These are phyloP conservation scores for Bagarius yarrelli DNA, from an alignment of 2,113 vertebrate species.

Conservation along the genomic window DNA sequence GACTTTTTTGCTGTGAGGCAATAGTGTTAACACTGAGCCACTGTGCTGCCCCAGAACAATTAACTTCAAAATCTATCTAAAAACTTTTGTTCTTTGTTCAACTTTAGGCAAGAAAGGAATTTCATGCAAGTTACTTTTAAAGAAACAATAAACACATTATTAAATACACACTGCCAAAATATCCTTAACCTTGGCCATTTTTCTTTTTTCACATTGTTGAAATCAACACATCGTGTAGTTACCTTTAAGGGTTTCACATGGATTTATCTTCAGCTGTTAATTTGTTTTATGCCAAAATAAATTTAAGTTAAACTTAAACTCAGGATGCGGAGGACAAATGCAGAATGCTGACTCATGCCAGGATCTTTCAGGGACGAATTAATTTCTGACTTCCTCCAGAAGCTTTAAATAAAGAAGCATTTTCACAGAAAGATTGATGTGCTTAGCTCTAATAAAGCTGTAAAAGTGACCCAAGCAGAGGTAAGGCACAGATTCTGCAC, in stretches of 20 bases:
- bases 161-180: no score
- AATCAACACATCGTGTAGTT: no score
- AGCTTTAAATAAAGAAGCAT: constrained; percentile 9
- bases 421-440: constrained; percentile 1
- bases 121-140: neutral
- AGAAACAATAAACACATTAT: neutral
- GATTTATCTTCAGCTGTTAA: no score
- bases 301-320: no score
- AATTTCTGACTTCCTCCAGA: constrained; percentile 5
- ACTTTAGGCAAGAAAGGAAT: neutral
- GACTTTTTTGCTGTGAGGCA: no score
- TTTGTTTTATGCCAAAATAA: no score
- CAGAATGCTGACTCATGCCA: constrained; percentile 11
- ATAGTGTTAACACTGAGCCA: no score
- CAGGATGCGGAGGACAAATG: neutral
- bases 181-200: no score
- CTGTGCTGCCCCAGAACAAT: no score
- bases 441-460: constrained; percentile 19
- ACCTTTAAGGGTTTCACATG: no score
- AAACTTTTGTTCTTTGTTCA: neutral
- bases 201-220: no score
- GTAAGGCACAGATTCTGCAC: neutral
- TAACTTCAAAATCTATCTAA: no score
- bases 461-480: constrained; percentile 9
- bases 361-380: constrained; percentile 27